phyloP scores from a whole-genome alignment of 2,113 vertebrate species.

The Takifugu bimaculatus region DNA sequence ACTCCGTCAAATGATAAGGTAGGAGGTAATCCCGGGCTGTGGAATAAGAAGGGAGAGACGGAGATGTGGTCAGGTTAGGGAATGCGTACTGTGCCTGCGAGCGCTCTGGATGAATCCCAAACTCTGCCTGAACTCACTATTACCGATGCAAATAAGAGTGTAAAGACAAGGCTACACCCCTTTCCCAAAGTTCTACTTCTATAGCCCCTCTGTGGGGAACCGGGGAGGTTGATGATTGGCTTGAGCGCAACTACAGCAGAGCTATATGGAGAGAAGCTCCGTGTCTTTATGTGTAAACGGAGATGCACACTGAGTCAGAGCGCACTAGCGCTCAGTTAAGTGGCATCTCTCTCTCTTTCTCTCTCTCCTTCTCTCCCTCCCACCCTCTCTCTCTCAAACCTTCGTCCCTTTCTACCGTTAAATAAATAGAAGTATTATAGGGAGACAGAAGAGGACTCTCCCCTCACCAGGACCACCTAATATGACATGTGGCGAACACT shows the following conservation, averaged over 20 bases:
- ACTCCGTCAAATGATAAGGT: slow-evolving; percentile 45
- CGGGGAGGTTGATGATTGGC: slow-evolving; percentile 54
- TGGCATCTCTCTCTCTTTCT: slow-evolving; percentile 47
- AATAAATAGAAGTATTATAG: slow-evolving; percentile 36
- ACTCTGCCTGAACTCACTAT: slow-evolving; percentile 36
- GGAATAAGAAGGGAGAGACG: slow-evolving; percentile 20
- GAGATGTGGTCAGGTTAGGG: slow-evolving; percentile 34
- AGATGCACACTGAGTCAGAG: slow-evolving; percentile 46
- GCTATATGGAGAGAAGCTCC: slow-evolving; percentile 40
- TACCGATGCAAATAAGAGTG: slow-evolving; percentile 46
- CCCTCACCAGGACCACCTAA: background rate
- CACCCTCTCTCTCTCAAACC: slow-evolving; percentile 7
- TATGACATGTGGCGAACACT: background rate
- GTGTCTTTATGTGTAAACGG: slow-evolving; percentile 37
- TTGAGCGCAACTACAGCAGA: slow-evolving; percentile 54
- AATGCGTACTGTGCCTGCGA: background rate
- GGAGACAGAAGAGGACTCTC: slow-evolving; percentile 13
- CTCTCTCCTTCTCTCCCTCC: slow-evolving; percentile 4
- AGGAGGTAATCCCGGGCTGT: slow-evolving; percentile 62
- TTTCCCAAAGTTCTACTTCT: slow-evolving; percentile 36
- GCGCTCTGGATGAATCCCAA: slow-evolving; percentile 38
- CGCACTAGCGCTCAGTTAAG: slow-evolving; percentile 49
- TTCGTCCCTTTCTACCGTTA: slow-evolving; percentile 3
- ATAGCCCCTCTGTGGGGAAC: slow-evolving; percentile 24
- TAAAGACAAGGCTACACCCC: slow-evolving; percentile 48